These are phyloP conservation scores for Parazoanthus darwini DNA, from an alignment of 92 coral and sea anemone genomes.

Conservation along the genomic window DNA sequence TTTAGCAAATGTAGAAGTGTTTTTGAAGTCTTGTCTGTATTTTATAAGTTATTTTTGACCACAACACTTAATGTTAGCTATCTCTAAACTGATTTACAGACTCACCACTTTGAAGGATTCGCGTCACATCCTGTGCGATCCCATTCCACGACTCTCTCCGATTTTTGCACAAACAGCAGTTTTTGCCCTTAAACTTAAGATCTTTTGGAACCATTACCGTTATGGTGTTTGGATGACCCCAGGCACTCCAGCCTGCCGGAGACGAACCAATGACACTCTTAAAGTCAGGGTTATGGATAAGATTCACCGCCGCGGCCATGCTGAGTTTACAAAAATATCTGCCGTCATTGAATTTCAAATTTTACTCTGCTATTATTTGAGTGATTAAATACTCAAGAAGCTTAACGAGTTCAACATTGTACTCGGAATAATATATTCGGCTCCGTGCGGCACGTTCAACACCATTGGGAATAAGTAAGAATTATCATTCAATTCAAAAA, in stretches of 20 bases:
- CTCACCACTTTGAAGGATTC: not conserved
- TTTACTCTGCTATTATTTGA: too few species aligned
- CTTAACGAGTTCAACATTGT: too few species aligned
- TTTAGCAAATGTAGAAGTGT: too few species aligned
- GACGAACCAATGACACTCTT: not conserved
- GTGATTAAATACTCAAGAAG: too few species aligned
- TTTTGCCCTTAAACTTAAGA: not conserved
- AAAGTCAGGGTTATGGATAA: not conserved
- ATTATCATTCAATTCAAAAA: too few species aligned
- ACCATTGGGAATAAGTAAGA: too few species aligned
- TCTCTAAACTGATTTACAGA: not conserved
- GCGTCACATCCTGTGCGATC: not conserved
- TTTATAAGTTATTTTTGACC: too few species aligned
- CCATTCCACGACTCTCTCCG: not conserved
- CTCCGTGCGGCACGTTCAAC: too few species aligned
- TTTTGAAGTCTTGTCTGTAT: too few species aligned
- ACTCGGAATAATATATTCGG: too few species aligned
- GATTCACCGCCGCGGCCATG: not conserved
- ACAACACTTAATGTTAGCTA: too few species aligned
- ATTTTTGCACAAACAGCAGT: not conserved
- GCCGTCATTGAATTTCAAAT: too few species aligned
- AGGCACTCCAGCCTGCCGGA: not conserved
- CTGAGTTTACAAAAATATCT: not conserved
- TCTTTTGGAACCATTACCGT: not conserved
- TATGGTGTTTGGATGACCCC: not conserved